phyloP scores from a whole-genome alignment of 2,888 invertebrate species.

The Fabriciana adippe region DNA sequence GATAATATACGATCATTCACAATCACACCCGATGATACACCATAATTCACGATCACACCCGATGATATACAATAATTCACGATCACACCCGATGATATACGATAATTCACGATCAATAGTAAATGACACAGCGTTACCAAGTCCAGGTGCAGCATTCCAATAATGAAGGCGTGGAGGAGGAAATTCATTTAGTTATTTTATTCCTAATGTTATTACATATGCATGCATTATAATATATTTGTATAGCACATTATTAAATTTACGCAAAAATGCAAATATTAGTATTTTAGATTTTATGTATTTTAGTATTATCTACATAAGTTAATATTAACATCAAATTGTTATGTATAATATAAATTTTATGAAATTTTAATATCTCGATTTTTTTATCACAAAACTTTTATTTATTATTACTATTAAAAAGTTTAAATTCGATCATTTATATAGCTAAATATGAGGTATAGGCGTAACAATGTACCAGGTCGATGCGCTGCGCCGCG shows the following conservation, averaged over 20 bases:
- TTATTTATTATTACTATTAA: background rate
- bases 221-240: no score
- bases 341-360: no score
- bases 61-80: background rate
- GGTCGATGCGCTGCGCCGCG: conserved; percentile 49
- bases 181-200: conserved; percentile 7
- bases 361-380: background rate
- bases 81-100: background rate
- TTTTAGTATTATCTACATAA: no score
- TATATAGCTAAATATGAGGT: background rate
- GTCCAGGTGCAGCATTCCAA: conserved; percentile 63
- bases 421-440: no score
- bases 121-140: conserved; percentile 51
- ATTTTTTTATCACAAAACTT: background rate
- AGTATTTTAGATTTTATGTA: no score
- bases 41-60: background rate
- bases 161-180: conserved; percentile 47
- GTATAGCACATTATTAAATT: no score
- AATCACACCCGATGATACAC: background rate
- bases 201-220: no score
- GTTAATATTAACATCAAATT: no score
- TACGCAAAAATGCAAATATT: no score
- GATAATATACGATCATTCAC: background rate
- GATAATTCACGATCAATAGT: background rate
- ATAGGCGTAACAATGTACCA: conserved; percentile 32